Base-by-base conservation (phyloP, 2,797 vertebrate genomes). In the Ciconia nigra region DNA sequence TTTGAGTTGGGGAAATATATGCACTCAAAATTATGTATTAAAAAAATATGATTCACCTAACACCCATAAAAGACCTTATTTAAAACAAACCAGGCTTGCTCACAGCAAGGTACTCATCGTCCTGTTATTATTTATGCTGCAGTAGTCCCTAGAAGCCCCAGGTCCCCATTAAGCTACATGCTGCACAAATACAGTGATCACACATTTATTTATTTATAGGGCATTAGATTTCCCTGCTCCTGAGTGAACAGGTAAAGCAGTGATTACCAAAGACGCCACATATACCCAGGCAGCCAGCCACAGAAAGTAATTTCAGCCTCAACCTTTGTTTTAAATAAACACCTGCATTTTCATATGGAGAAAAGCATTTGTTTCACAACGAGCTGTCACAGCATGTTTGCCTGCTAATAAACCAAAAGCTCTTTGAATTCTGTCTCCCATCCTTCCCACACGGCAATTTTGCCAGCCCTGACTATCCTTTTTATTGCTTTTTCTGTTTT, bases 301-400 rank as follows among this genome's bases (percentile, higher is more conserved):
- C 71, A 89, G 78, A 95, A 95, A 97, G 54, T 44, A 83, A 91
- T 96, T 93, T 71, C 87, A 91, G 71, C 37, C 47, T 80, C 62
- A 83, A 54, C 29, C 72, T 93, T 92, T 89, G 57, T 83, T 91
- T 94, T 87, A 94, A 96, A 94, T 59, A 89, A 94, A 89, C 78
- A 96, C 85, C 85, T 95, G 69, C 72, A 91, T 95, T 96, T 96
- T 97, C 85, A 78, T 91, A 87, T 4, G 49, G 76, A 94, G 89
- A 90, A 96, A 90, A 87, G 55, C 15, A 78, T 95, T 95, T 92
- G 91, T 86, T 95, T 94, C 69, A 94, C 82, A 94, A 95, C 76
- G 91, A 95, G 87, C 89, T 95, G 95, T 83, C 93, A 69, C 87
- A 95, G 89, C 96, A 94, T 65, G 84, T 83, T 96, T 93, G 84